Conservation (phyloP, 1,140 invertebrate genomes). For the Stenopsyche tienmushanensis region DNA sequence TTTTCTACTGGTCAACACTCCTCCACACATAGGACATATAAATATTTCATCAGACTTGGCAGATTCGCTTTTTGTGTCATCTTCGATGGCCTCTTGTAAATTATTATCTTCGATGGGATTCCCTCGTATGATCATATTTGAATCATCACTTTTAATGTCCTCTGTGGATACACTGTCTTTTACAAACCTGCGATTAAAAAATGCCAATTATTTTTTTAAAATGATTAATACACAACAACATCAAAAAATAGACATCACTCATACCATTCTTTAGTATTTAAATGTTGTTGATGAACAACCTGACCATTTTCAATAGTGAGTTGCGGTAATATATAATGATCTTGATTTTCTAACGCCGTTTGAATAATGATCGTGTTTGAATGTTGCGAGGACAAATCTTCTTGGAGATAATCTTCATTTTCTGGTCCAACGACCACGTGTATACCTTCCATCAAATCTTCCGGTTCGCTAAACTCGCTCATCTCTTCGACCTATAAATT, state of each 20-base stretch:
- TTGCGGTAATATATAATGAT: conserved; percentile 46
- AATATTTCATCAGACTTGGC: conserved; percentile 15
- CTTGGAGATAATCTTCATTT: conserved; percentile 44
- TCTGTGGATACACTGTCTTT: conserved; percentile 11
- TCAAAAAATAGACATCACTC: too few relatives aligned
- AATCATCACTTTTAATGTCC: not conserved
- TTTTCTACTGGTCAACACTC: conserved; percentile 24
- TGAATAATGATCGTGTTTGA: conserved; percentile 34
- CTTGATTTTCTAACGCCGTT: conserved; percentile 26
- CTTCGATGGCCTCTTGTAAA: not conserved
- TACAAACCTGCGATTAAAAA: conserved; percentile 28
- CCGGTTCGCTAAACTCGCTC: conserved; percentile 75
- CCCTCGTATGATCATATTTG: not conserved
- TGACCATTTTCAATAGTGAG: conserved; percentile 50
- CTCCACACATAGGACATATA: conserved; percentile 33
- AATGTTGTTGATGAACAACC: conserved; percentile 50
- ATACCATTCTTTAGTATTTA: conserved; percentile 47
- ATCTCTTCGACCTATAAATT: conserved; percentile 50
- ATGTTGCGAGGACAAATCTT: conserved; percentile 40
- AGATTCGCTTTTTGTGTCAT: conserved; percentile 15
- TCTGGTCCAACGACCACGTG: conserved; percentile 63
- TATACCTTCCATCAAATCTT: conserved; percentile 81
- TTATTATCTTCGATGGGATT: not conserved
- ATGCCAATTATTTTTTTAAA: not conserved
- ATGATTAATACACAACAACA: not conserved